These are phyloP conservation scores for Okamejei kenojei DNA, from an alignment of 2,797 vertebrate genomes.

Conservation along the genomic window DNA sequence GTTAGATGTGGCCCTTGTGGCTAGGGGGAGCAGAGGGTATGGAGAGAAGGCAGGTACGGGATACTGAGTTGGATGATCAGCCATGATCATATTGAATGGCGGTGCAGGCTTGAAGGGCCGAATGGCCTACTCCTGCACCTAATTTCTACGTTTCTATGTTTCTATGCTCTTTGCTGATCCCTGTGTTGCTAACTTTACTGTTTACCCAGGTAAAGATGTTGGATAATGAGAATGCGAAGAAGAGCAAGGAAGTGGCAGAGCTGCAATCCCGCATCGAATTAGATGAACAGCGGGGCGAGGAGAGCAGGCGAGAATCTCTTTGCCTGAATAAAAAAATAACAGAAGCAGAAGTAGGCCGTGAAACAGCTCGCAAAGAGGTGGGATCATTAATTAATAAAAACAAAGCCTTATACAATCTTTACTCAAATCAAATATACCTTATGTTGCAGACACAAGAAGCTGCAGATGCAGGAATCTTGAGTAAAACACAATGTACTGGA, in stretches of 20 bases:
- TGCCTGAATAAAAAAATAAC: slow-evolving; percentile 57
- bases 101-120: too few species aligned
- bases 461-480: too few species aligned
- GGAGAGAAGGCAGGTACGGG: too few species aligned
- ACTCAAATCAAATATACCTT: background rate
- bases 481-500: too few species aligned
- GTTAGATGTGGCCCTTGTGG: too few species aligned
- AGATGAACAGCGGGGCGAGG: slow-evolving; percentile 60
- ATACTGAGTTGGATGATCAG: too few species aligned
- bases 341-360: slow-evolving; percentile 58
- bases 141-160: too few species aligned
- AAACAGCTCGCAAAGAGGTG: slow-evolving; percentile 66
- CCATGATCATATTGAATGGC: too few species aligned
- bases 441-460: too few species aligned
- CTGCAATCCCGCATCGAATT: slow-evolving; percentile 57
- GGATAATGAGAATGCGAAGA: slow-evolving; percentile 56
- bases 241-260: slow-evolving; percentile 56
- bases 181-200: slow-evolving; percentile 34
- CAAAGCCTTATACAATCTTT: background rate
- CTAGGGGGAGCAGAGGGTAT: too few species aligned
- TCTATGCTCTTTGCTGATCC: fast-evolving
- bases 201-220: slow-evolving; percentile 63
- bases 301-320: slow-evolving; percentile 54
- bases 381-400: background rate
- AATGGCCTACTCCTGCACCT: too few species aligned